Evolutionary conservation across 2,113 vertebrate genomes (phyloP).

Genomic region (Mugil cephalus): DNA sequence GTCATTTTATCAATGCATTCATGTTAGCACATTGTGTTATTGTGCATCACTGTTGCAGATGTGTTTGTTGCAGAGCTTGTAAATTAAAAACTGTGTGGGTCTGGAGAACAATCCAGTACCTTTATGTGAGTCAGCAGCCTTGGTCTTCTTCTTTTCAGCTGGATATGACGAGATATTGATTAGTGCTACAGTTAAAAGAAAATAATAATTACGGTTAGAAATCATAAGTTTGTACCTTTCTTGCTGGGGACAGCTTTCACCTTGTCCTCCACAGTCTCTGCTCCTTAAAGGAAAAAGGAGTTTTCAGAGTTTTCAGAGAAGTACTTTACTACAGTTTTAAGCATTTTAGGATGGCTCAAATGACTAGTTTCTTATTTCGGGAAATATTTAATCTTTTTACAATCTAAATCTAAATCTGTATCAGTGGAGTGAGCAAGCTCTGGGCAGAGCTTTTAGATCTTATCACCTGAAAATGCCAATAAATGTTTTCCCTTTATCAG

Average conservation of each 20-base stretch:
- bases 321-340: no score
- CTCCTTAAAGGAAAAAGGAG: slow-evolving; percentile 43
- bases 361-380: no score
- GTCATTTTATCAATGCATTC: slow-evolving; percentile 42
- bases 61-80: background rate
- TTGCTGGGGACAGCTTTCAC: slow-evolving; percentile 32
- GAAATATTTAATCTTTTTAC: no score
- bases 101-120: slow-evolving; percentile 42
- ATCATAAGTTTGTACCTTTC: slow-evolving; percentile 65
- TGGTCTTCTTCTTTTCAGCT: slow-evolving; percentile 60
- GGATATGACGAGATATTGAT: slow-evolving; percentile 31
- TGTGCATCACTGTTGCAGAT: slow-evolving; percentile 27
- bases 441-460: no score
- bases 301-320: background rate
- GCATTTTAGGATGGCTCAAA: no score
- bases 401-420: no score
- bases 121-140: slow-evolving; percentile 46
- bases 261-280: slow-evolving; percentile 54
- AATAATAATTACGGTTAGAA: background rate
- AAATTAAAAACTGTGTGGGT: background rate
- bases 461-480: no score
- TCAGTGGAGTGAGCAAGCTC: no score
- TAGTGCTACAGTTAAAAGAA: background rate
- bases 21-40: slow-evolving; percentile 11
- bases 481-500: no score